Evolutionary conservation across 2,888 invertebrate species (phyloP).

Genomic region (Synanthedon myopaeformis): DNA sequence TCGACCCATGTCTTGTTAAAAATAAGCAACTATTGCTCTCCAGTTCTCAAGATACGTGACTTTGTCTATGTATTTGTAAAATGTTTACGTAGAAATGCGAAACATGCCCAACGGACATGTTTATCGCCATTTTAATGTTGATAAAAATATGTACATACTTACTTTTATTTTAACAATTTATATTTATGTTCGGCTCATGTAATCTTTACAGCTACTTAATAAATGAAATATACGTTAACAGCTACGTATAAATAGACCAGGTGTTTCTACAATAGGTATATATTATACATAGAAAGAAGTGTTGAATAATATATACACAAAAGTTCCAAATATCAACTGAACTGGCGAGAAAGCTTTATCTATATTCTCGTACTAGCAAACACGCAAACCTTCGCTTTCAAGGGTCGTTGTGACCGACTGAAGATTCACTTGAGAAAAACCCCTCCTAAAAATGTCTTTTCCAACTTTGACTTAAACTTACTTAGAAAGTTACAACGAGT

Average conservation of each 20-base stretch:
- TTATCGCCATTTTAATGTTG: too few relatives aligned
- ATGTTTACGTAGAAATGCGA: background rate
- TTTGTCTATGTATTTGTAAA: background rate
- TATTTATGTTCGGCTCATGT: too few relatives aligned
- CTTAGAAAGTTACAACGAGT: background rate
- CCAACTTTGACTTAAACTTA: background rate
- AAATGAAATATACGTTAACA: too few relatives aligned
- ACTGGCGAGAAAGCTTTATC: background rate
- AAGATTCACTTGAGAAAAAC: background rate
- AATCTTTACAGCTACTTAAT: too few relatives aligned
- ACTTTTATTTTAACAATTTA: too few relatives aligned
- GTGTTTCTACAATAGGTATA: too few relatives aligned
- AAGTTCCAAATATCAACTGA: too few relatives aligned
- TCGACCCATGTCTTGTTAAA: slow-evolving; percentile 1
- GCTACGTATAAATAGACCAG: too few relatives aligned
- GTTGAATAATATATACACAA: too few relatives aligned
- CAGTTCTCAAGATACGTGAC: background rate
- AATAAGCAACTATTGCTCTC: background rate
- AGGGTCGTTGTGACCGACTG: background rate
- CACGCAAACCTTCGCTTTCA: background rate
- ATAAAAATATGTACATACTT: too few relatives aligned
- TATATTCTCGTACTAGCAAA: background rate
- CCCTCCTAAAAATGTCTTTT: background rate
- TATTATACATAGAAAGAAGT: too few relatives aligned
- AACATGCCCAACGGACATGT: too few relatives aligned